Evolutionary conservation across 2,113 vertebrate genomes (phyloP).

Genomic region (Lamprotornis superbus): DNA sequence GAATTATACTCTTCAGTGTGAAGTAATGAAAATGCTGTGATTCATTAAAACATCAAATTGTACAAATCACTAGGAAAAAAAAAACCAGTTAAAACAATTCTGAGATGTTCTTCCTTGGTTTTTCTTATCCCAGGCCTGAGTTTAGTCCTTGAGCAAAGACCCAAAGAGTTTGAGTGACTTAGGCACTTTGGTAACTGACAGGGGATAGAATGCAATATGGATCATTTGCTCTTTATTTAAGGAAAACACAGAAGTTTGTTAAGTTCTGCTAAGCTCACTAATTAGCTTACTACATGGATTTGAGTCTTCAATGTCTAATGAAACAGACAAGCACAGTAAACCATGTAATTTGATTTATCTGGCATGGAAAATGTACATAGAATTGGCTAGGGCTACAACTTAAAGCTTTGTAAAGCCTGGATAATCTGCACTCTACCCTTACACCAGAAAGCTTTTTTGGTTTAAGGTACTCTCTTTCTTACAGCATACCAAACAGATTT

Average conservation of each 20-base stretch:
- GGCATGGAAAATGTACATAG: background rate
- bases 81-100: background rate
- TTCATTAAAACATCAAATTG: background rate
- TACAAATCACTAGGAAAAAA: background rate
- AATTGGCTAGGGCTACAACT: background rate
- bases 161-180: background rate
- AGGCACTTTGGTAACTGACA: background rate
- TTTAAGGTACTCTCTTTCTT: background rate
- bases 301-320: background rate
- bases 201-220: accelerated
- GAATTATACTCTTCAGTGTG: background rate
- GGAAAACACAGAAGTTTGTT: background rate
- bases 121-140: background rate
- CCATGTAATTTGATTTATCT: background rate
- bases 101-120: background rate
- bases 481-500: background rate
- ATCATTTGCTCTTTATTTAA: background rate
- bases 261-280: background rate
- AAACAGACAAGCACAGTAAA: background rate
- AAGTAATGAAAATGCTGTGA: background rate
- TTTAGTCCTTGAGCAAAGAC: background rate
- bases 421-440: background rate
- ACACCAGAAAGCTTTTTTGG: background rate
- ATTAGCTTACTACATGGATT: background rate
- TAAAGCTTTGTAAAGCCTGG: background rate